phyloP scores from a whole-genome alignment of 2,113 vertebrate species.

The Anolis carolinensis region DNA sequence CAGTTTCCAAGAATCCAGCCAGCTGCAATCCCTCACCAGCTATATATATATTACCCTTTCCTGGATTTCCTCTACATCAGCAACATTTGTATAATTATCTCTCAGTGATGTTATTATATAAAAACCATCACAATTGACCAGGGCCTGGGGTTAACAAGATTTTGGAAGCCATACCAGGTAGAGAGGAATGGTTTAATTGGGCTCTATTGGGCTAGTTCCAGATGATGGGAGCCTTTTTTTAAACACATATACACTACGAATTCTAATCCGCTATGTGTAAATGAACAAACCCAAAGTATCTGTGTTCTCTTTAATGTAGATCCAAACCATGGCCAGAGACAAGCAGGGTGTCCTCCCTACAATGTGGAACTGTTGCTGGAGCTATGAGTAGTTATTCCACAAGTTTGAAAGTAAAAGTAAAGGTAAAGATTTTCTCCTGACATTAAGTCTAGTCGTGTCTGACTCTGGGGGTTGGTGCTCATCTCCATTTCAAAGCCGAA shows the following conservation, averaged over 20 bases:
- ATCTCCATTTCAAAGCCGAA: too few species aligned
- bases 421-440: too few species aligned
- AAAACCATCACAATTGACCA: constrained; percentile 46
- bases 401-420: background rate
- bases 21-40: constrained; percentile 33
- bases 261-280: constrained; percentile 7
- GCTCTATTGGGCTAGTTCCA: constrained; percentile 53
- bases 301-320: too few species aligned
- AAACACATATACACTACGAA: constrained; percentile 23
- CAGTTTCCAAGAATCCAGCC: constrained; percentile 44
- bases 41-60: constrained; percentile 8
- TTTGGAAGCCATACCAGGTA: constrained; percentile 28
- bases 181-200: constrained; percentile 16
- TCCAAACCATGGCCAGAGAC: too few species aligned
- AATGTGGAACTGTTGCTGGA: background rate
- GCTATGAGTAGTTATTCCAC: constrained; percentile 16
- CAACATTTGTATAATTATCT: constrained; percentile 54
- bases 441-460: too few species aligned
- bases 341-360: constrained; percentile 7
- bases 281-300: too few species aligned
- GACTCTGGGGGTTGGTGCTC: too few species aligned
- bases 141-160: constrained; percentile 45
- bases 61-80: constrained; percentile 53
- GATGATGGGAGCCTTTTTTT: constrained; percentile 38
- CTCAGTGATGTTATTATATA: constrained; percentile 46